Base-by-base conservation (phyloP, 1,140 invertebrate genomes). In the Aphidius gifuensis region DNA sequence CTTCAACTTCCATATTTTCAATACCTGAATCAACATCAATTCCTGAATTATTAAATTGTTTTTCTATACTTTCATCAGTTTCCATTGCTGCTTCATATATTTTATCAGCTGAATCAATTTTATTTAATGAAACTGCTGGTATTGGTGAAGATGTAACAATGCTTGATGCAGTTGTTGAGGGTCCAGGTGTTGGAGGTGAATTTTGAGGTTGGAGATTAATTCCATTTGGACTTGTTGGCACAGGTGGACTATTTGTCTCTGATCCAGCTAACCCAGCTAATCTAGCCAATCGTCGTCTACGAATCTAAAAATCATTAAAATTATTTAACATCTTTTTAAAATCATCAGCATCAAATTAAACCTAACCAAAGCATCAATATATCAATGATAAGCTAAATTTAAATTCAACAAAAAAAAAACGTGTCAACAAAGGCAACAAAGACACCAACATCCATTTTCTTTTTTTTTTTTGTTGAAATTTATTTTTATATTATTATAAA, bases 1-100 rank as follows among this genome's bases (percentile, higher is more conserved):
- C 82, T 32, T 88, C 86, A 5, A 90, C 88, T 76, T 90, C 88
- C 88, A 90, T 91, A 71, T 86, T 89, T 74, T 89, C 89, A 71
- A 90, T 88, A 9, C 88, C 87, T 48, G 88, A 90, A 78, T 90
- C 88, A 46, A 89, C 86, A 77, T 90, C 88, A 32, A 86, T 81
- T 59, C 79, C 80, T 40, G 71, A 77, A 56, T 70, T 82, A 64
- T 79, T 81, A 59, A 74, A 74, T 63, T 85, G 81, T 67, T 83
- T 82, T 42, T 79, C 71, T 63, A 76, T 80, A 43, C 66, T 79
- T 59, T 86, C 84, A 68, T 86, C 85, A 9, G 86, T 83, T 73
- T 85, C 86, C 86, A 85, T 86, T 55, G 79, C 67, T 63, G 77
- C 71, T 64, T 83, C 74, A 49, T 69, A 40, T 57, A 74, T 67